Evolutionary conservation across 2,888 invertebrate genomes (phyloP).

Genomic region (Chouioia cunea): DNA sequence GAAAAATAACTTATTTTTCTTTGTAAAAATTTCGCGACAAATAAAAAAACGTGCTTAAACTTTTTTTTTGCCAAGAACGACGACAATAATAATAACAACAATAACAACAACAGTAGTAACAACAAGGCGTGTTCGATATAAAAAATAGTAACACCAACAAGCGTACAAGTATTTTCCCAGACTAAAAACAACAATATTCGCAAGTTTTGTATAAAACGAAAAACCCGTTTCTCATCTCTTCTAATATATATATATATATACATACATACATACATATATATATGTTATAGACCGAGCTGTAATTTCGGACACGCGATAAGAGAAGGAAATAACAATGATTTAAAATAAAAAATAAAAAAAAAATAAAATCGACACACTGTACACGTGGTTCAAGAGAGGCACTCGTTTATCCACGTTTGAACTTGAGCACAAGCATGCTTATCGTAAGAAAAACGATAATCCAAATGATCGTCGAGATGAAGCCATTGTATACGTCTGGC

Average conservation of each 20-base stretch:
- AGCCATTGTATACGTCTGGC: slow-evolving; percentile 88
- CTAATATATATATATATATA: no score
- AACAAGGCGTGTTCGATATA: background rate
- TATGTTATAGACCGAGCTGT: no score
- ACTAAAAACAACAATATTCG: slow-evolving; percentile 3
- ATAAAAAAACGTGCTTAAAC: background rate
- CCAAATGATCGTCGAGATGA: slow-evolving; percentile 88
- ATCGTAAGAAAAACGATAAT: slow-evolving; percentile 85
- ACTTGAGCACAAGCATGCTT: slow-evolving; percentile 83
- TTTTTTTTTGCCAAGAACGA: slow-evolving; percentile 6
- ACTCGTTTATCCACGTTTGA: slow-evolving; percentile 79
- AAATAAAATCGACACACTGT: slow-evolving; percentile 28
- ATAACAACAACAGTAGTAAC: slow-evolving; percentile 11
- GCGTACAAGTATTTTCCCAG: slow-evolving; percentile 21
- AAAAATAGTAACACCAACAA: background rate
- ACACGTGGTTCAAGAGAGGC: slow-evolving; percentile 18
- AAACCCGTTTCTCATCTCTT: background rate
- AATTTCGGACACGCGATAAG: background rate
- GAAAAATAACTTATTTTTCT: slow-evolving; percentile 14
- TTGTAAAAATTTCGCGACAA: slow-evolving; percentile 8
- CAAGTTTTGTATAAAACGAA: background rate
- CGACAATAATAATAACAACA: slow-evolving; percentile 15
- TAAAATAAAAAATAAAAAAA: slow-evolving; percentile 7
- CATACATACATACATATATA: no score
- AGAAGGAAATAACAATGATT: background rate